Evolutionary conservation across 1,140 invertebrate genomes (phyloP).

Genomic region (Zaprionus camerounensis): DNA sequence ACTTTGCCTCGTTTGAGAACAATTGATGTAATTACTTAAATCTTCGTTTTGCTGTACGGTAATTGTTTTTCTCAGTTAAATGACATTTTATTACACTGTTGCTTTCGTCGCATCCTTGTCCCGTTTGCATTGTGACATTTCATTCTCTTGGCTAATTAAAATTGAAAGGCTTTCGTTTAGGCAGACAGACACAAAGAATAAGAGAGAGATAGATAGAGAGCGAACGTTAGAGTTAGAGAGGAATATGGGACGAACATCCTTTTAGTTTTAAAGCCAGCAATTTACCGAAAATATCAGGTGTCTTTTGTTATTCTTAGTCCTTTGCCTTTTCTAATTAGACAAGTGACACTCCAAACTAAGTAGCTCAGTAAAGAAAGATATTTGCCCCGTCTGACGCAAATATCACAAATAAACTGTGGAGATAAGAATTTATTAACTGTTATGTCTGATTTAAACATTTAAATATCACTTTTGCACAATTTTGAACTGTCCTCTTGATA

Average conservation of each 20-base stretch:
- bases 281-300: conserved; percentile 16
- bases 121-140: conserved; percentile 15
- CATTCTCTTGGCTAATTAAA: conserved; percentile 57
- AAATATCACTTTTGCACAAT: too few relatives aligned
- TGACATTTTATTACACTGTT: not conserved
- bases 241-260: conserved; percentile 11
- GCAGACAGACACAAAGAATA: conserved; percentile 20
- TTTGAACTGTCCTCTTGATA: too few relatives aligned
- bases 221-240: not conserved
- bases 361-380: not conserved
- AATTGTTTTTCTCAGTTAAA: conserved; percentile 4
- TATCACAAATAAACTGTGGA: not conserved
- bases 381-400: not conserved
- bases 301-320: conserved; percentile 42
- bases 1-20: not conserved
- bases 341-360: conserved; percentile 22
- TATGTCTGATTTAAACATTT: too few relatives aligned
- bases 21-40: not conserved
- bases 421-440: too few relatives aligned
- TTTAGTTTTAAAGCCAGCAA: conserved; percentile 49
- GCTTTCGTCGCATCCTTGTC: not conserved
- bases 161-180: conserved; percentile 45
- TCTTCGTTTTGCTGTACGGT: not conserved
- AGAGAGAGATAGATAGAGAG: not conserved
- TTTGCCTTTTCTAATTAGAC: conserved; percentile 58